Base-by-base conservation (phyloP, 2,113 vertebrate species). In the Cynopterus brachyotis region DNA sequence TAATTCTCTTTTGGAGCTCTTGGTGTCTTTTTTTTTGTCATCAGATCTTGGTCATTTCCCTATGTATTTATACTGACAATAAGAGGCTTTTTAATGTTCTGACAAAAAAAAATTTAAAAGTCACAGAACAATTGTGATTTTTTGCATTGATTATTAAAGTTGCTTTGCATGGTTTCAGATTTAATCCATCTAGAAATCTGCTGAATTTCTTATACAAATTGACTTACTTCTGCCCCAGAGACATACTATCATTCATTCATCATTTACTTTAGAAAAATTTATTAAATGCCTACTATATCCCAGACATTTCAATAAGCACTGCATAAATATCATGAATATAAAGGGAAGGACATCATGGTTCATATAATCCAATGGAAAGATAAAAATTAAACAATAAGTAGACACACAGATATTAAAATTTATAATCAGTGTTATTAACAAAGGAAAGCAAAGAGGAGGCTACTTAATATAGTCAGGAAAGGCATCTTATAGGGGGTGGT, bases 371-470 rank as follows among this genome's bases (percentile, higher is more conserved):
- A 96, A 55, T 42, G 85, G 73, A 35, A 91, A 97, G 50, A 78
- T 76, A 64, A 92, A 86, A 96, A 69, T 83, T 47, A 79, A 97
- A 53, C 40, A 86, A 75, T 50, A 84, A 81, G n/a, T 6, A 86
- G 13, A 89, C 28, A 86, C 12, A 75, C 69, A 72, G 15, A 37
- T 75, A 70, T 78, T 80, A 64, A 89, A 94, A 84, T 28, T 67
- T 82, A 4, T 94, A 69, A 20, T 75, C 62, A 75, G 24, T 93
- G 19, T 75, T 45, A 72, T 62, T 26, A 80, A 60, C 15, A 83
- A 92, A 95, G 92, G 88, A 94, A 89, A 67, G n/a, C 57, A 70
- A 81, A 92, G 9, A 69, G 42, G 93, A 90, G 37, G 64, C 24
- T n/a, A 81, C 17, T 85, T 75, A 79, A 45, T 80, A 92, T 1